Evolutionary conservation across 2,113 vertebrate species (phyloP), one percentile per base, ranked within the genome.

Genomic region (Leucopternis melanops): DNA sequence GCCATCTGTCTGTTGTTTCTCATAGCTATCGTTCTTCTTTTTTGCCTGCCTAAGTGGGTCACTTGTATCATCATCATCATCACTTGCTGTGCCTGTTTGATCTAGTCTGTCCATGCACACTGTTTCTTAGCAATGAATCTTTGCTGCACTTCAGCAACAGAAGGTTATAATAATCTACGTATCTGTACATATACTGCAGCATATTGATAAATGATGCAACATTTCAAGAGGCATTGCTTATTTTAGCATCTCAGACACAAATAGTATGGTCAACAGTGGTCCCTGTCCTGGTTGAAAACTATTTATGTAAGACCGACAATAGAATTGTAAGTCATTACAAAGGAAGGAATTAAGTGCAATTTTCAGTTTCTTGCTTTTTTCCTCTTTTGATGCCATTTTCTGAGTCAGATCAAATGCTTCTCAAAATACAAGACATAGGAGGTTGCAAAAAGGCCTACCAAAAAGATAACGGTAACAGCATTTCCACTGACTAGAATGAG

Each of bases 1-100:
- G 61, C 80, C 69, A 92, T 91, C 59, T 62, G 13, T 44, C 36
- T 96, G 32, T 38, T 78, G 67, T 77, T 81, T 88, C 78, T 73
- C 32, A 66, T 44, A 83, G n/a, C 20, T 62, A 54, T 57, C 21
- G 45, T 34, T 81, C 54, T 61, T 79, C 63, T 49, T 66, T 86
- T 78, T 77, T 40, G 49, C 13, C 50, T 66, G 58, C 61, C 49
- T 77, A 86, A 80, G 34, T 61, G 74, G 62, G 62, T 86, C 63
- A 93, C 25, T 78, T 82, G 40, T 59, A 86, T 31, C 75, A 82
- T 59, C 38, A 74, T 50, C 74, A 82, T 59, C 44, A 73, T 58
- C 36, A 23, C 40, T 77, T 66, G 36, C 40, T 47, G 25, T 69
- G 54, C 25, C 66, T 88, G 47, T 66, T 91, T 90, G 40, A 88